Base-by-base conservation (phyloP, 1,140 invertebrate species). In the Hypsibius dujardini region DNA sequence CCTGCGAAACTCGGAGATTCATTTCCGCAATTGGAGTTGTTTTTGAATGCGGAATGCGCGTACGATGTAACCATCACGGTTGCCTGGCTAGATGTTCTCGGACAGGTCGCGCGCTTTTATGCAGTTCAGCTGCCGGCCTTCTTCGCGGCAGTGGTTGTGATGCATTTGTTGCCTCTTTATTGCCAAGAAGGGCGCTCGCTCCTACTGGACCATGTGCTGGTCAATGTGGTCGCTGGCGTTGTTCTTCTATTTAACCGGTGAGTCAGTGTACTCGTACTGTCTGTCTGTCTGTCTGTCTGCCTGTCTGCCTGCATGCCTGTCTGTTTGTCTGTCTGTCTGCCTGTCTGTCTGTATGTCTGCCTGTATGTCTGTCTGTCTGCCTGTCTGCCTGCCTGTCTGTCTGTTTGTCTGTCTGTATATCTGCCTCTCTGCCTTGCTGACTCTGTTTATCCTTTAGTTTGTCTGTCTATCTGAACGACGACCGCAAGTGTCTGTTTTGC, bases 91-190 rank as follows among this genome's bases (percentile, higher is more conserved):
- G 62, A 42, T 42, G 45, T 67, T 12, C 62, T 67, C 12, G 62
- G 62, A 12, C 62, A 67, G 62, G 12, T 67, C 3, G 42, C 45
- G 42, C 62, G 62, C 12, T 67, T 67, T 42, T 67, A 67, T 42
- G 62, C 42, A 42, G 3, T 67, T 3, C 12, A 67, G 12, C 62
- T 67, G 45, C 62, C 62, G 62, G 62, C 42, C 62, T 67, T 15
- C 42, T 67, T 67, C 62, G 62, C 62, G 62, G 62, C 62, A 45
- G 62, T 67, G 62, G 62, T 67, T 12, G 45, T 67, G 12, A 3
- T 67, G 12, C 12, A 42, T 12, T 7, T 45, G 42, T 12, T 67
- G 42, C 12, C 12, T 7, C 62, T 67, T 7, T 67, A 12, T 7
- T 42, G 12, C 12, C 12, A 67, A 3, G 45, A 67, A 45, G 62